Evolutionary conservation across 2,113 vertebrate genomes (phyloP), one percentile per base, ranked within the genome.

Genomic region (Actenoides hombroni): DNA sequence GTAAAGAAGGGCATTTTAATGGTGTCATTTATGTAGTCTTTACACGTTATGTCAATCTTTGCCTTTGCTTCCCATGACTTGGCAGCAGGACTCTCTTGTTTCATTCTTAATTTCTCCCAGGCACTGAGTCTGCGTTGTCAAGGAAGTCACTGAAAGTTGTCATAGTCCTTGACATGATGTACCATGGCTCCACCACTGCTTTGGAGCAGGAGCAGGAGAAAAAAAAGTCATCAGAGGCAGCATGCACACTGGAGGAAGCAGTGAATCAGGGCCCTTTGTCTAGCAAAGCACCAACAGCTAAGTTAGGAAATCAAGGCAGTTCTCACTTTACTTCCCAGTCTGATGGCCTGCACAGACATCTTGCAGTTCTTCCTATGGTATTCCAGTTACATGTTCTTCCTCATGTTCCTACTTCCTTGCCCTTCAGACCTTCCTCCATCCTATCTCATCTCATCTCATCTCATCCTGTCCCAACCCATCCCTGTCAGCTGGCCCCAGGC

Each of bases 221-320:
- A 80, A 4, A 80, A 89, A 86, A 76, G 24, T 40, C 44, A 79
- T 28, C 7, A 11, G 3, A 23, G 29, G 33, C 57, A 94, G 21
- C n/a, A 44, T 3, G 3, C 0, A 0, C 24, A 46, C 23, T 16
- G 40, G 9, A 35, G 16, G 21, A 67, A 46, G 39, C 4, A 37
- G 39, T 29, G 33, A 71, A 87, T 56, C 0, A 0, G 12, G 10
- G 10, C 11, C 6, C 18, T 76, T 70, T 9, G 13, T 42, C 25
- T 57, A 48, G 18, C 29, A 15, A 6, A 90, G 48, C 9, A 39
- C 19, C 60, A 37, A 40, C 73, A 65, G 13, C 28, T 35, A 29
- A 73, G 8, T 65, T 26, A 59, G 71, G 56, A 80, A 78, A 35
- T 3, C 3, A 46, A 54, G 24, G 5, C n/a, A 88, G 31, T 25